Percentiles rank a stretch among this genome's conserved stretches.
Conservation (phyloP, 2,888 invertebrate species). For the Drosophila atroscutellata region DNA sequence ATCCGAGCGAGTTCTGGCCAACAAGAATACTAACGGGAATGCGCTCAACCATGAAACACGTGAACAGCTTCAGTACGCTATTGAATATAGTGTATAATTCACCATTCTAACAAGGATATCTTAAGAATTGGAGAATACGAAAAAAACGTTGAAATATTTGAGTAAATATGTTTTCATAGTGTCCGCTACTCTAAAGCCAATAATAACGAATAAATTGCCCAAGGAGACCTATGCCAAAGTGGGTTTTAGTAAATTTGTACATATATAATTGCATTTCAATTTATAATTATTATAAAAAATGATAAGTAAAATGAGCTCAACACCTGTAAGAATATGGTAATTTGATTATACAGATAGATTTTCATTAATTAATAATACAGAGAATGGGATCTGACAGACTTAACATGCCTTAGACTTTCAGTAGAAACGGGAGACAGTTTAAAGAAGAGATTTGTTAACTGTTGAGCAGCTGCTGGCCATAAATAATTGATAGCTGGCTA, state of each 20-base stretch:
- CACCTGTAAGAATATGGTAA: background rate
- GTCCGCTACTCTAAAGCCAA: background rate
- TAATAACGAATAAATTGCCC: background rate
- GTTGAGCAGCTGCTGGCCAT: conserved; percentile 41
- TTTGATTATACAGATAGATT: background rate
- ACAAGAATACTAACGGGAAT: conserved; percentile 2
- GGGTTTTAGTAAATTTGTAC: background rate
- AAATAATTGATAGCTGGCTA: conserved; percentile 21
- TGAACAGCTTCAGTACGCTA: background rate
- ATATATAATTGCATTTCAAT: background rate
- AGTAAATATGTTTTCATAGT: background rate
- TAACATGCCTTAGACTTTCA: background rate
- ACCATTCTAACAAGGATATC: background rate
- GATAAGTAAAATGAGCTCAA: background rate
- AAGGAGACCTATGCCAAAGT: background rate
- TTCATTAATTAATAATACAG: no score
- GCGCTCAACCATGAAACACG: conserved; percentile 15
- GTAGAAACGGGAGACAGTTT: background rate
- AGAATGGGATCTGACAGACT: no score
- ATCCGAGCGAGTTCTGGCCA: conserved; percentile 8
- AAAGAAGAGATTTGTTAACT: background rate
- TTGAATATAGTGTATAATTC: background rate
- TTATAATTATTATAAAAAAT: background rate
- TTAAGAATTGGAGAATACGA: background rate
- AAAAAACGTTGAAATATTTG: background rate